Evolutionary conservation across 2,888 invertebrate species (phyloP).

Genomic region (Scaptomyza cyrtandrae): DNA sequence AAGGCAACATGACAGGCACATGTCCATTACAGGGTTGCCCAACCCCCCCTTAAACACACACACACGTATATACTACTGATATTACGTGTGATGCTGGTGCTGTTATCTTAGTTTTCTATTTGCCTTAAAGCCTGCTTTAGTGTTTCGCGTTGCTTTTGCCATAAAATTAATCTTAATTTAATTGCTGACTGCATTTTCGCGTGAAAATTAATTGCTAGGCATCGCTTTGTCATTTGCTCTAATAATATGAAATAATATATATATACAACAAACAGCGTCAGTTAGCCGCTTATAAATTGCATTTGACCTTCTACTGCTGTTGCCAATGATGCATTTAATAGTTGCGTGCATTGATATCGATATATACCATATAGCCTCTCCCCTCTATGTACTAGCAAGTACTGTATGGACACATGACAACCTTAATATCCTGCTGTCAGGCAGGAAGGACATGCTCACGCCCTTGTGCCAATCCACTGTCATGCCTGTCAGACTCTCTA

Average conservation of each 20-base stretch:
- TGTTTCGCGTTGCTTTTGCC: constrained; percentile 1
- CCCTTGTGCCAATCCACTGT: constrained; percentile 50
- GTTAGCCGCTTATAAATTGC: constrained; percentile 31
- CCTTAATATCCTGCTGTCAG: constrained; percentile 74
- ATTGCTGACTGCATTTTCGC: constrained; percentile 2
- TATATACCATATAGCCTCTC: background rate
- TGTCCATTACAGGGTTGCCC: constrained; percentile 65
- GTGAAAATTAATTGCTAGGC: constrained; percentile 25
- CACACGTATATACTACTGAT: background rate
- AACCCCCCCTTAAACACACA: constrained; percentile 17
- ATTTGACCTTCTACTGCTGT: constrained; percentile 7
- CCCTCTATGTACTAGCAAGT: background rate
- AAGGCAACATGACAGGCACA: constrained; percentile 80
- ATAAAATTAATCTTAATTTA: constrained; percentile 11
- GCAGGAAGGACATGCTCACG: constrained; percentile 33
- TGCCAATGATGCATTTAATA: constrained; percentile 16
- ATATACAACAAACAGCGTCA: constrained; percentile 28
- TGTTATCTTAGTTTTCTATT: constrained; percentile 41
- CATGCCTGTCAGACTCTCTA: constrained; percentile 54
- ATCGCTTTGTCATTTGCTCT: constrained; percentile 9
- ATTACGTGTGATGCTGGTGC: constrained; percentile 34
- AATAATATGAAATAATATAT: constrained; percentile 36
- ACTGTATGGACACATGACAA: constrained; percentile 42
- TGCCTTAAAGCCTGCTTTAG: constrained; percentile 23
- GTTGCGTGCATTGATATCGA: constrained; percentile 29